phyloP scores from a whole-genome alignment of 2,797 vertebrate genomes.

The Sebastes minor region DNA sequence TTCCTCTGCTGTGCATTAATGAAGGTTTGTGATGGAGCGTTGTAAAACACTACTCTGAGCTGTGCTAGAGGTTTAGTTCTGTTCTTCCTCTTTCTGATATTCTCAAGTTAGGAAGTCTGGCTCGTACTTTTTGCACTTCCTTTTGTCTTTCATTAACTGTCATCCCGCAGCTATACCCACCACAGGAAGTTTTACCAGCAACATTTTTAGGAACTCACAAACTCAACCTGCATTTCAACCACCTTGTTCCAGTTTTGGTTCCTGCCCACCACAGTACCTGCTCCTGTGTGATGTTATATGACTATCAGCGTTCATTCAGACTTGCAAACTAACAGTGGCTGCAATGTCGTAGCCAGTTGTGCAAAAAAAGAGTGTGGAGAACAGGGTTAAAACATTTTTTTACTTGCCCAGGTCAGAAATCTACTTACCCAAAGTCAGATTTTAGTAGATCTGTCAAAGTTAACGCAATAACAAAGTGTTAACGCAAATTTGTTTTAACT shows the following conservation, averaged over 20 bases:
- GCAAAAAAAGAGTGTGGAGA: too few relatives aligned
- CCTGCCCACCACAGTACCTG: neutral
- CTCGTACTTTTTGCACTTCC: neutral
- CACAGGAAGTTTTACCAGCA: neutral
- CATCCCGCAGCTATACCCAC: neutral
- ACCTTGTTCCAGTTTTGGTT: neutral
- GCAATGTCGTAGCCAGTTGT: too few relatives aligned
- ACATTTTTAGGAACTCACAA: neutral
- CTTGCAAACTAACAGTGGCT: too few relatives aligned
- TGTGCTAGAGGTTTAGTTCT: neutral
- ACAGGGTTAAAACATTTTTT: too few relatives aligned
- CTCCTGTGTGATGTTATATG: neutral
- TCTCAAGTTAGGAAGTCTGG: neutral
- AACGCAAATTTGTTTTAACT: too few relatives aligned
- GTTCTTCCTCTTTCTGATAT: conserved; percentile 3
- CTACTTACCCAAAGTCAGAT: too few relatives aligned
- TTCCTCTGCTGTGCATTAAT: conserved; percentile 27
- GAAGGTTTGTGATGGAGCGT: conserved; percentile 10
- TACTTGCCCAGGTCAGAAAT: too few relatives aligned
- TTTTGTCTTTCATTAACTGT: conserved; percentile 16
- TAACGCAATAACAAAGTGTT: too few relatives aligned
- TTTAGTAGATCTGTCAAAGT: too few relatives aligned
- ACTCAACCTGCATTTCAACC: neutral
- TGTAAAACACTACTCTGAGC: conserved; percentile 7
- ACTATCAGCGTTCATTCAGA: neutral